A percentile compares a stretch with the other conserved stretches of the same genome.
phyloP scores from a whole-genome alignment of 2,888 invertebrate species.

The Keiferia lycopersicella region DNA sequence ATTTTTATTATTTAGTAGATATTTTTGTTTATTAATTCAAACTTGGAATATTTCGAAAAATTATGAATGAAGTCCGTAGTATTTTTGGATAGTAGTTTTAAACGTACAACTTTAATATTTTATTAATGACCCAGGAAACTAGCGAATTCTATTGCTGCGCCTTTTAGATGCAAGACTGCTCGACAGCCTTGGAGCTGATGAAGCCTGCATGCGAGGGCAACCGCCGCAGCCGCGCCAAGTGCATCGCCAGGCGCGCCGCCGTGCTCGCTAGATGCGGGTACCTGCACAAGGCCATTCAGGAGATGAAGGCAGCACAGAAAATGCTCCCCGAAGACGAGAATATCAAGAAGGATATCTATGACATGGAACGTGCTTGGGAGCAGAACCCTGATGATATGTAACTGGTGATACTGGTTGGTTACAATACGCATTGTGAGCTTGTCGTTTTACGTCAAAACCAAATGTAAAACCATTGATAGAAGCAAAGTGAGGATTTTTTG shows the following conservation, averaged over 20 bases:
- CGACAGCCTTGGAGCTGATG: constrained; percentile 87
- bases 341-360: constrained; percentile 83
- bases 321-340: constrained; percentile 83
- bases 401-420: background rate
- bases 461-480: no score
- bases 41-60: no score
- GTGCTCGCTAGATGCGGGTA: constrained; percentile 87
- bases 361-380: constrained; percentile 90
- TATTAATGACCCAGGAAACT: no score
- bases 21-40: no score
- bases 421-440: no score
- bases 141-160: no score
- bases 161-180: constrained; percentile 77
- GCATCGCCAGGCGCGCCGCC: constrained; percentile 87
- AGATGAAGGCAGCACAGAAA: constrained; percentile 87
- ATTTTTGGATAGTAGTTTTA: no score
- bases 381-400: constrained; percentile 77
- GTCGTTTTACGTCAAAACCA: no score
- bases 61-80: no score
- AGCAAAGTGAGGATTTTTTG: no score
- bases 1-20: no score
- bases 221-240: constrained; percentile 85
- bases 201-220: constrained; percentile 87
- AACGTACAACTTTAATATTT: no score
- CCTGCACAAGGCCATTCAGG: constrained; percentile 85